Conservation (phyloP, 2,888 invertebrate species). For the Mythimna vitellina region DNA sequence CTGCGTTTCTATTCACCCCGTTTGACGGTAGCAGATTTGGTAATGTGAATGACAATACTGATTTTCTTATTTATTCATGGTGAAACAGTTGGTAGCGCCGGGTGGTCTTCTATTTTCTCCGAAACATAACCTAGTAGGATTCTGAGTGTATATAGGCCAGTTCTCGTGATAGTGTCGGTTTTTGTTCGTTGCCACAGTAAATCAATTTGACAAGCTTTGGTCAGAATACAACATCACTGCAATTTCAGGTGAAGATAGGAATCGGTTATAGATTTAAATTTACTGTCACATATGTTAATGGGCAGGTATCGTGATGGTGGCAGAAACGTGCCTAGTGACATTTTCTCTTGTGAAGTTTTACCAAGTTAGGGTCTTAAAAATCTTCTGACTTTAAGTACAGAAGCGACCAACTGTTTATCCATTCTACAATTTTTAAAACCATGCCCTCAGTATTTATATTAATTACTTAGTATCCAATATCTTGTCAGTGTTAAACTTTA, state of each 20-base stretch:
- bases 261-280: too few species aligned
- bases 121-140: background rate
- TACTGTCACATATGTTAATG: too few species aligned
- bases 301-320: too few species aligned
- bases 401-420: constrained; percentile 46
- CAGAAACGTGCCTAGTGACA: too few species aligned
- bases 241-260: too few species aligned
- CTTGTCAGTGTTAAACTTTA: constrained; percentile 49
- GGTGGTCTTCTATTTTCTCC: background rate
- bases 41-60: constrained; percentile 80
- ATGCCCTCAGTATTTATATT: constrained; percentile 62
- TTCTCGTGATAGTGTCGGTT: background rate
- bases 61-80: constrained; percentile 56
- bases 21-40: constrained; percentile 81
- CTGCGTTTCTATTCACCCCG: too few species aligned
- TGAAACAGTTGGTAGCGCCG: constrained; percentile 49
- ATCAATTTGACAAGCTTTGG: too few species aligned
- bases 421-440: constrained; percentile 56
- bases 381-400: too few species aligned
- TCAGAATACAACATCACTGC: too few species aligned
- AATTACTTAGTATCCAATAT: constrained; percentile 50
- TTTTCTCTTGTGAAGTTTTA: too few species aligned
- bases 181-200: background rate
- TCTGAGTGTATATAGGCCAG: background rate
- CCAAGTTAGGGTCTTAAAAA: too few species aligned